A percentile compares a stretch with the other conserved stretches of the same genome.
These are phyloP conservation scores for Sphecodes monilicornis DNA, from an alignment of 2,888 invertebrate species.

Conservation along the genomic window DNA sequence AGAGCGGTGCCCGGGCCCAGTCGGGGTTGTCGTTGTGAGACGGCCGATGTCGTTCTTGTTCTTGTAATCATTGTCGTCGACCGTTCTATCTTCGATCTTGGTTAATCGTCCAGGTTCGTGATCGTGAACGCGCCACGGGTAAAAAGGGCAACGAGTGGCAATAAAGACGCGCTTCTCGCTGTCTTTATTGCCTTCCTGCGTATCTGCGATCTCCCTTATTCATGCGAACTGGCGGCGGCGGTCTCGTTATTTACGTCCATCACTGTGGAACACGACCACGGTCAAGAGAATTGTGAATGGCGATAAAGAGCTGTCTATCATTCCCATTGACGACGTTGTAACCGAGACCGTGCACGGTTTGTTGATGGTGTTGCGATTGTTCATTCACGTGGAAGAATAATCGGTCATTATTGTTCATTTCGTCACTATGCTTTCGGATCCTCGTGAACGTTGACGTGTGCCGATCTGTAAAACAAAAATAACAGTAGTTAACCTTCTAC, in stretches of 20 bases:
- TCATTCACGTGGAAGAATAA: conserved; percentile 4
- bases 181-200: conserved; percentile 55
- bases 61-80: conserved; percentile 50
- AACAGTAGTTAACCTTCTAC: too few relatives aligned
- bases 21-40: conserved; percentile 33
- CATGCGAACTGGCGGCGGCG: conserved; percentile 35
- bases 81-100: conserved; percentile 66
- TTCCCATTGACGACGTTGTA: conserved; percentile 48
- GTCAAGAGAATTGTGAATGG: conserved; percentile 62
- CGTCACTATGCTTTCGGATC: not conserved
- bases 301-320: conserved; percentile 58
- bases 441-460: not conserved
- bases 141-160: conserved; percentile 67
- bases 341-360: conserved; percentile 16
- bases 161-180: conserved; percentile 65
- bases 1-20: conserved; percentile 16
- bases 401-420: not conserved
- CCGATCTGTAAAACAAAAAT: not conserved
- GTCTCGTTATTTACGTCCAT: conserved; percentile 67
- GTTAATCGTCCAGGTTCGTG: conserved; percentile 67
- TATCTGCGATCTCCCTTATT: conserved; percentile 69
- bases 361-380: not conserved
- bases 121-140: conserved; percentile 56
- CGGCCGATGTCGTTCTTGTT: conserved; percentile 39
- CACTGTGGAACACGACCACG: conserved; percentile 55